A percentile compares a stretch with the other conserved stretches of the same genome.
phyloP scores from a whole-genome alignment of 2,797 vertebrate species.

The Neosalanx taihuensis region DNA sequence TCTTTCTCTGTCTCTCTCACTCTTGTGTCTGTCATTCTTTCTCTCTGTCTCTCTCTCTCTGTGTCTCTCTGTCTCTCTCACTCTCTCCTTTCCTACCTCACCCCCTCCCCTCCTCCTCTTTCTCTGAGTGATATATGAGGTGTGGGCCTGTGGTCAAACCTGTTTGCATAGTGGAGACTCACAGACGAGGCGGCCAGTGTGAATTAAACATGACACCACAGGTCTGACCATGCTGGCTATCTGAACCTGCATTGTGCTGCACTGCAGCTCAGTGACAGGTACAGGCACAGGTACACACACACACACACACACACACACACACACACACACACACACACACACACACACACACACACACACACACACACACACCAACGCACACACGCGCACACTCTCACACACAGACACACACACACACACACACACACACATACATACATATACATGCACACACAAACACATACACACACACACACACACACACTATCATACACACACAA shows the following conservation, averaged over 20 bases:
- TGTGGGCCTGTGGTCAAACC: too few relatives aligned
- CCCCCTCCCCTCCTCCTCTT: slow-evolving; percentile 11
- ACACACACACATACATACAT: neutral
- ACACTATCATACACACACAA: too few relatives aligned
- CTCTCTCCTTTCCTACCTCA: slow-evolving; percentile 2
- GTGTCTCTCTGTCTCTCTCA: neutral
- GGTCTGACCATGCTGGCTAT: too few relatives aligned
- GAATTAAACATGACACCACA: too few relatives aligned
- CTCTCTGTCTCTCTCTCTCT: neutral
- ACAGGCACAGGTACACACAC: neutral
- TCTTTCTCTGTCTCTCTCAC: neutral
- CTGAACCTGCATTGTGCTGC: too few relatives aligned
- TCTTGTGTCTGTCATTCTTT: neutral
- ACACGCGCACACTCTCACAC: too few relatives aligned
- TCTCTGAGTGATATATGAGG: neutral
- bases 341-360: neutral
- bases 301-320: slow-evolving; percentile 8
- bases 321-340: neutral
- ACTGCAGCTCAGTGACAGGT: neutral
- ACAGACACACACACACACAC: slow-evolving; percentile 13
- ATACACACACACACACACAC: neutral
- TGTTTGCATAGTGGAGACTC: too few relatives aligned
- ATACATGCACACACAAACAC: neutral
- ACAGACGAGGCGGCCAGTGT: too few relatives aligned
- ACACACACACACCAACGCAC: too few relatives aligned